Percentiles rank a stretch among this genome's conserved stretches.
Evolutionary conservation across 2,797 vertebrate species (phyloP).

Genomic region (Scleropages formosus): DNA sequence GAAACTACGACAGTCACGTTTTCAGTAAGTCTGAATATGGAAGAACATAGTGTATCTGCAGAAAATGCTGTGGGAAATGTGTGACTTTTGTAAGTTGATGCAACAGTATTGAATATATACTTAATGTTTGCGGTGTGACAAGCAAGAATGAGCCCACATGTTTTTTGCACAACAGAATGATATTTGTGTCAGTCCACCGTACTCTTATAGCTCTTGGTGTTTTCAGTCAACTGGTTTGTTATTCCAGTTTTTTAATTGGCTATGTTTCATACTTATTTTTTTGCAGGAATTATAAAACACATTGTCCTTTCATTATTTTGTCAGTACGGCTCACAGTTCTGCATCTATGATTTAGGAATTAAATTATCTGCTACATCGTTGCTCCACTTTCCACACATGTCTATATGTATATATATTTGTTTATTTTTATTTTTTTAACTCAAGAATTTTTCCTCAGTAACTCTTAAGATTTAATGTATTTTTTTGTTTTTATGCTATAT

Average conservation of each 20-base stretch:
- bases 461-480: conserved; percentile 25
- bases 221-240: conserved; percentile 19
- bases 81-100: conserved; percentile 19
- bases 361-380: conserved; percentile 50
- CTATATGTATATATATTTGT: conserved; percentile 31
- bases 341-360: conserved; percentile 35
- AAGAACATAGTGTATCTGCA: conserved; percentile 14
- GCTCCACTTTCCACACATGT: conserved; percentile 36
- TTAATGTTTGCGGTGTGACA: background rate
- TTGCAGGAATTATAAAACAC: conserved; percentile 25
- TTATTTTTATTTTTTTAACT: conserved; percentile 52
- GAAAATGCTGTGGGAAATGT: conserved; percentile 17
- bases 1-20: conserved; percentile 26
- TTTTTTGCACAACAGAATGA: conserved; percentile 20
- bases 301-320: conserved; percentile 15
- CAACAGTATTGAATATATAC: conserved; percentile 20
- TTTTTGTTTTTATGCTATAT: conserved; percentile 50
- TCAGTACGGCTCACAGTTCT: conserved; percentile 38
- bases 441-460: conserved; percentile 27
- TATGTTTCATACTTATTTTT: conserved; percentile 12
- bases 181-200: conserved; percentile 20
- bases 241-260: conserved; percentile 11
- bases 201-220: conserved; percentile 7
- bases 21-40: conserved; percentile 20
- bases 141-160: background rate